Evolutionary conservation across 2,888 invertebrate species (phyloP).

Genomic region (Stenodema calcarata): DNA sequence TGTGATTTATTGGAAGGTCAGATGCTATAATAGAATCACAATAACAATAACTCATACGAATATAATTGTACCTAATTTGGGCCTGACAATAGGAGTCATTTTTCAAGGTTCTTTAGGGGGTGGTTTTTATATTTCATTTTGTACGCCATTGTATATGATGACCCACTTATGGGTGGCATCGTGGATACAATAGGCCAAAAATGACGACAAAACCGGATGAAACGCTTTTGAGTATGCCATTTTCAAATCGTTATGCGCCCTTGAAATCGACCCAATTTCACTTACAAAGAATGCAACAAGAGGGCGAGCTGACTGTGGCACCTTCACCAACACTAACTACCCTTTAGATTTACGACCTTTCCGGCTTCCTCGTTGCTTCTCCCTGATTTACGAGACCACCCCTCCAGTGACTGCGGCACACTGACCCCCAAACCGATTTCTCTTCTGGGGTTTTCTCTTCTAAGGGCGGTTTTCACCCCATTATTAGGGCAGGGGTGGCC

Average conservation of each 20-base stretch:
- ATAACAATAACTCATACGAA: too few relatives aligned
- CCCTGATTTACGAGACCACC: background rate
- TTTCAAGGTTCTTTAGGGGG: too few relatives aligned
- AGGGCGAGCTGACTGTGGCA: background rate
- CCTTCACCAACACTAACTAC: background rate
- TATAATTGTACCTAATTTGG: too few relatives aligned
- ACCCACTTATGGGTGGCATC: background rate
- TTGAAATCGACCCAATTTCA: slow-evolving; percentile 11
- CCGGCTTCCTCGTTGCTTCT: background rate
- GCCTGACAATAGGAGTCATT: too few relatives aligned
- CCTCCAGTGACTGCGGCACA: background rate
- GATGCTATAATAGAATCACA: too few relatives aligned
- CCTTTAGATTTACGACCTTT: background rate
- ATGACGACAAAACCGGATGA: background rate
- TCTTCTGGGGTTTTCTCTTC: background rate
- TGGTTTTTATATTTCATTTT: background rate
- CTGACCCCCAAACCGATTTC: slow-evolving; percentile 7
- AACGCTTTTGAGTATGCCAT: background rate
- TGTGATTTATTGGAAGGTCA: too few relatives aligned
- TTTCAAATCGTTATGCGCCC: background rate
- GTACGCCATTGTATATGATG: background rate
- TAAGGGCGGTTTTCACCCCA: background rate
- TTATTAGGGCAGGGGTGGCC: background rate
- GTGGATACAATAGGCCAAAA: background rate
- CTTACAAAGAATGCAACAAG: background rate